A percentile compares a stretch with the other conserved stretches of the same genome.
Evolutionary conservation across 2,888 invertebrate species (phyloP).

Genomic region (Athetis lepigone): DNA sequence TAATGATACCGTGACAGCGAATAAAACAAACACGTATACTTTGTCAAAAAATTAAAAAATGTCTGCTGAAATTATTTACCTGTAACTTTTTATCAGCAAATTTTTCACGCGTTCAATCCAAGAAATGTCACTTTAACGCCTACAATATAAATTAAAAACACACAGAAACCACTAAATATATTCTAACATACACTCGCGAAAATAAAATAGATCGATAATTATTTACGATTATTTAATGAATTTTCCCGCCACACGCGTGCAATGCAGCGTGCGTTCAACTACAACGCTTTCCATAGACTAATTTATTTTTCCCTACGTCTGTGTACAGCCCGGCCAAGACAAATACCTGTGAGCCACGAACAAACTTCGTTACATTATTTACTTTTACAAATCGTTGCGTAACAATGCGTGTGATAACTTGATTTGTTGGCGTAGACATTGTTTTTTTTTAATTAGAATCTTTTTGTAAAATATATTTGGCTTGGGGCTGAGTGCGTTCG

Average conservation of each 20-base stretch:
- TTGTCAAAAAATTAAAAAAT: slow-evolving; percentile 1
- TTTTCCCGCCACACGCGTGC: slow-evolving; percentile 65
- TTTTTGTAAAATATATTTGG: slow-evolving; percentile 32
- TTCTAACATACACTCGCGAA: slow-evolving; percentile 40
- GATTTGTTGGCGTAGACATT: slow-evolving; percentile 66
- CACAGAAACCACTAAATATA: slow-evolving; percentile 32
- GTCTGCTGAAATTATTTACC: slow-evolving; percentile 38
- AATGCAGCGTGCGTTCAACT: slow-evolving; percentile 66
- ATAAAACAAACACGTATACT: slow-evolving; percentile 6
- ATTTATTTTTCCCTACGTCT: slow-evolving; percentile 64
- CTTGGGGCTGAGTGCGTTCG: background rate
- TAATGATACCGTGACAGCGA: background rate
- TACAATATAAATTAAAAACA: slow-evolving; percentile 18
- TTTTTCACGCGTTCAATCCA: slow-evolving; percentile 42
- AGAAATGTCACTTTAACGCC: slow-evolving; percentile 24
- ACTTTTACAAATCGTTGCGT: slow-evolving; percentile 69
- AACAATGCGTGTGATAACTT: slow-evolving; percentile 73
- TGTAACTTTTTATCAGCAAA: slow-evolving; percentile 41
- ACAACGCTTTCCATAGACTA: slow-evolving; percentile 73
- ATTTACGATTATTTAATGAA: slow-evolving; percentile 56
- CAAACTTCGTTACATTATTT: slow-evolving; percentile 68
- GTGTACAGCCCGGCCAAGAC: slow-evolving; percentile 65
- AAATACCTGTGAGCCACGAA: slow-evolving; percentile 68
- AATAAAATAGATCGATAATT: slow-evolving; percentile 28
- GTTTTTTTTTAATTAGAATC: slow-evolving; percentile 58